phyloP scores from a whole-genome alignment of 2,113 vertebrate genomes.

The Pionites leucogaster region DNA sequence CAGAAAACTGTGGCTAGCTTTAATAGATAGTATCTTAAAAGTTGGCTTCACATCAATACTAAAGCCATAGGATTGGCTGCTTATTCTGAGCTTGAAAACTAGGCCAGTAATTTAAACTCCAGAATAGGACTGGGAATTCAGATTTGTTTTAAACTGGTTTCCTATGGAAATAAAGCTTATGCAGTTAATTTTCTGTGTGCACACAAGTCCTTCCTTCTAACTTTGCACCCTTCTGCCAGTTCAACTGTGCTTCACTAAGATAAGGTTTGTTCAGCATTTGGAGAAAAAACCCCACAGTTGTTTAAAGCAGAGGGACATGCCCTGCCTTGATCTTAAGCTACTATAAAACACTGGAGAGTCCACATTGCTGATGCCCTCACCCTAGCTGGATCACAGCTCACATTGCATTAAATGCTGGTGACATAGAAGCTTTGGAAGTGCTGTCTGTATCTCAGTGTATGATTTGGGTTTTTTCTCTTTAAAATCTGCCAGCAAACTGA shows the following conservation, averaged over 20 bases:
- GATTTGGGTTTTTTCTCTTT: neutral
- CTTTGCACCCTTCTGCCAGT: neutral
- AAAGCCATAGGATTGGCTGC: neutral
- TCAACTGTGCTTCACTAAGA: neutral
- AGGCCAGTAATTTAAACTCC: neutral
- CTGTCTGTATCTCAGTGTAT: neutral
- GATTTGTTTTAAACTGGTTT: neutral
- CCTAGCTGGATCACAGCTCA: neutral
- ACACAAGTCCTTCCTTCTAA: neutral
- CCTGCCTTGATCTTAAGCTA: neutral
- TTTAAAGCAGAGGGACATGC: neutral
- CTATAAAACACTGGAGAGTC: neutral
- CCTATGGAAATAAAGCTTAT: neutral
- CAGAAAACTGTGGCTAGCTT: neutral
- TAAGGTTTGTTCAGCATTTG: neutral
- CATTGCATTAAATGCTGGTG: neutral
- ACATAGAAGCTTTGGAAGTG: neutral
- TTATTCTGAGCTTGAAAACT: neutral
- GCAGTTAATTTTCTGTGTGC: neutral
- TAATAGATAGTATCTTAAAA: neutral
- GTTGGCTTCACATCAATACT: neutral
- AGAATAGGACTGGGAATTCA: neutral
- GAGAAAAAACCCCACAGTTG: neutral
- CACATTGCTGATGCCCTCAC: neutral
- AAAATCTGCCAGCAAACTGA: neutral